A percentile compares a stretch with the other conserved stretches of the same genome.
phyloP scores from a whole-genome alignment of 2,888 invertebrate species.

The Anorthoa munda region DNA sequence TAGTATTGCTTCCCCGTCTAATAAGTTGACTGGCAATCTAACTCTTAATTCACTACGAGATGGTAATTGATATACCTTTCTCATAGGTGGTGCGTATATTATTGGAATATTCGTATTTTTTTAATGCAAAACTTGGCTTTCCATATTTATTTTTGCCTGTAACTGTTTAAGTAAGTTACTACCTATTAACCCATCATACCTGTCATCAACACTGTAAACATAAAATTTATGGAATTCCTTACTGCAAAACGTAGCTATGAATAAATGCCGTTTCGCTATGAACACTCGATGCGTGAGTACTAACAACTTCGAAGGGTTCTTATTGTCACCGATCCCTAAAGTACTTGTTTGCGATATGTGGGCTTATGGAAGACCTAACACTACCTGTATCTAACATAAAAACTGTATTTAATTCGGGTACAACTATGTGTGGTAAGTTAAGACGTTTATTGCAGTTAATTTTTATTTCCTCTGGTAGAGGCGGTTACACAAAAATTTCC shows the following conservation, averaged over 20 bases:
- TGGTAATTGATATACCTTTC: too few relatives aligned
- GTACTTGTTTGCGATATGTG: not conserved
- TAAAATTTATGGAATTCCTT: not conserved
- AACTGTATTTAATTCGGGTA: not conserved
- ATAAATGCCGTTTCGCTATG: constrained; percentile 2
- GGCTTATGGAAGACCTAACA: not conserved
- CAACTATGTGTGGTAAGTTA: not conserved
- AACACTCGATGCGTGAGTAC: not conserved
- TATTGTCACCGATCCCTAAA: not conserved
- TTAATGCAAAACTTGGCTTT: too few relatives aligned
- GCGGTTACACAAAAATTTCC: too few relatives aligned
- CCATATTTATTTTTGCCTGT: too few relatives aligned
- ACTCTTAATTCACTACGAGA: too few relatives aligned
- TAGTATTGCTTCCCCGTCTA: too few relatives aligned
- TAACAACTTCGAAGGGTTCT: not conserved
- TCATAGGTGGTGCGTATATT: too few relatives aligned
- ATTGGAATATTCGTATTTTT: too few relatives aligned
- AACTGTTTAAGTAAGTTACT: not conserved
- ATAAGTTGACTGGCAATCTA: too few relatives aligned
- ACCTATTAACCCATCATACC: constrained; percentile 7
- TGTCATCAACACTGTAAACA: constrained; percentile 2
- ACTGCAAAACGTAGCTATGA: not conserved
- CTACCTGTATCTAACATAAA: not conserved
- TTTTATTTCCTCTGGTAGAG: too few relatives aligned
- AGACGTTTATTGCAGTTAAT: not conserved